Percentiles rank a stretch among this genome's conserved stretches.
Evolutionary conservation across 2,888 invertebrate species (phyloP).

Genomic region (Macrophya alboannulata): DNA sequence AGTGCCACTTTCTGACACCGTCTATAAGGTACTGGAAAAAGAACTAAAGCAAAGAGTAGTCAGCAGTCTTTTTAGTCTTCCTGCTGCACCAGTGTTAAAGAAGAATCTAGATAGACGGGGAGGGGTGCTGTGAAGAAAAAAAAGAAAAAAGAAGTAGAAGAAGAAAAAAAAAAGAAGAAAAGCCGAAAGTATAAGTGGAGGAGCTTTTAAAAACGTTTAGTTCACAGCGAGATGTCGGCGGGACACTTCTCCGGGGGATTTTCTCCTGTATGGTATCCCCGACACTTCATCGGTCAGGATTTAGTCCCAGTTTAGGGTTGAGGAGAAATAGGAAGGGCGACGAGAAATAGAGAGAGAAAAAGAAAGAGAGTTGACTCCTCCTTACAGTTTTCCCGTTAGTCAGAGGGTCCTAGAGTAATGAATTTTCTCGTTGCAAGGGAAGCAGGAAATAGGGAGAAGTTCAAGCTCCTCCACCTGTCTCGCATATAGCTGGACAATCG

Average conservation of each 20-base stretch:
- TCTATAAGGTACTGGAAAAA: background rate
- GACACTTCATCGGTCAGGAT: constrained; percentile 52
- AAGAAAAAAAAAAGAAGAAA: background rate
- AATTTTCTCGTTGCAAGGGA: constrained; percentile 40
- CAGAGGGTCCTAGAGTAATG: constrained; percentile 51
- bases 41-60: background rate
- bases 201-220: constrained; percentile 54
- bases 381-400: constrained; percentile 4
- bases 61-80: background rate
- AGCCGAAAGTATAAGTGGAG: constrained; percentile 35
- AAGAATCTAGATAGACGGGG: constrained; percentile 34
- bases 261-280: constrained; percentile 36
- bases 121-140: too few species aligned
- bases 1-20: background rate
- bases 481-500: constrained; percentile 40
- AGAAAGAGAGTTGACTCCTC: background rate
- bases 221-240: constrained; percentile 1
- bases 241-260: constrained; percentile 21
- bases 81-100: background rate
- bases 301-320: constrained; percentile 13
- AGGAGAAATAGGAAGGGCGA: background rate
- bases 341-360: background rate
- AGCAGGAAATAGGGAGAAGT: background rate
- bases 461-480: constrained; percentile 24
- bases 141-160: constrained; percentile 15